A percentile compares a stretch with the other conserved stretches of the same genome.
Evolutionary conservation across 1,140 invertebrate genomes (phyloP).

Genomic region (Calycopis cecrops): DNA sequence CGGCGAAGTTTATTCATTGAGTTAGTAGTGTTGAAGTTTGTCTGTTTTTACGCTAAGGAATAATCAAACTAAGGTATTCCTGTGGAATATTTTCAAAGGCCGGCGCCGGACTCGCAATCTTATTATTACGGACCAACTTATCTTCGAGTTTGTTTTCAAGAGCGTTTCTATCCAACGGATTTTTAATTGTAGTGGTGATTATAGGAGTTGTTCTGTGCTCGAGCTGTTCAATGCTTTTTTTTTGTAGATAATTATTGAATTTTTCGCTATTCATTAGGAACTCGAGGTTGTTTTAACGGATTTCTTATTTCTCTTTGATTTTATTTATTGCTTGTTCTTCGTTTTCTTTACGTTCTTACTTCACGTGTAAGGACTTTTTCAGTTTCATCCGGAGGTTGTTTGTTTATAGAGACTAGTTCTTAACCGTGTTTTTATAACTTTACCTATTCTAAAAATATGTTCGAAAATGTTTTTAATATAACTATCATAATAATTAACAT

Average conservation of each 20-base stretch:
- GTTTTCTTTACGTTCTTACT: no score
- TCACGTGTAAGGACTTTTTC: no score
- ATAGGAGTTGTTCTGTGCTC: constrained; percentile 25
- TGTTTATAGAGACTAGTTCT: no score
- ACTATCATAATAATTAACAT: no score
- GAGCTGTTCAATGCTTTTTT: constrained; percentile 18
- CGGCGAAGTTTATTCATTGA: constrained; percentile 48
- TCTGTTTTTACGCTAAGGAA: constrained; percentile 41
- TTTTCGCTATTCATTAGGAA: constrained; percentile 10
- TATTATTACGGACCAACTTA: constrained; percentile 26
- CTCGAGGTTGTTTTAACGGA: background rate
- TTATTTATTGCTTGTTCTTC: no score
- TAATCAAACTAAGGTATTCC: constrained; percentile 41
- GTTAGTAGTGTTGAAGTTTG: constrained; percentile 36
- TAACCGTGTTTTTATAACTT: no score
- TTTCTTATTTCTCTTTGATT: no score
- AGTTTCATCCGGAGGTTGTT: no score
- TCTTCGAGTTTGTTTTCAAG: constrained; percentile 28
- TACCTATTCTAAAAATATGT: no score
- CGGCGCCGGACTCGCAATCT: constrained; percentile 30
- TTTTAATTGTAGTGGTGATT: constrained; percentile 42
- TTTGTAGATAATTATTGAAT: constrained; percentile 21
- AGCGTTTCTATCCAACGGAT: constrained; percentile 28
- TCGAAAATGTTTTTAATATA: no score
- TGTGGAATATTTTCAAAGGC: constrained; percentile 39